These are phyloP conservation scores for Rhyacichthys aspro DNA, from an alignment of 2,797 vertebrate genomes.

Conservation along the genomic window DNA sequence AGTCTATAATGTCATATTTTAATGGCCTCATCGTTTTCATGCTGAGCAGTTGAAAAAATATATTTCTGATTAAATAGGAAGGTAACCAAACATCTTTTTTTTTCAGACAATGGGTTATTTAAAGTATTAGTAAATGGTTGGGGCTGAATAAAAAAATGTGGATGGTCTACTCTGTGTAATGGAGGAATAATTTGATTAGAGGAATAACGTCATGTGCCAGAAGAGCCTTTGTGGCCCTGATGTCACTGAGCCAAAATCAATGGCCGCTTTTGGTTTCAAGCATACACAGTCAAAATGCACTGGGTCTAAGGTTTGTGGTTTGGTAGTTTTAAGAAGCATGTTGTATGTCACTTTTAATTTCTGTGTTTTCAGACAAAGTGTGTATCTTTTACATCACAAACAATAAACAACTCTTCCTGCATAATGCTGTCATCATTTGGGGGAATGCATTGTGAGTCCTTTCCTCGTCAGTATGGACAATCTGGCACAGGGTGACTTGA, in stretches of 20 bases:
- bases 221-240: constrained; percentile 24
- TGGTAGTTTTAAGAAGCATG: constrained; percentile 44
- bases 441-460: too few species aligned
- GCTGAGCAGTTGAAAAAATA: too few species aligned
- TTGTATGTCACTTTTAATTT: constrained; percentile 35
- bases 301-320: constrained; percentile 40
- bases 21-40: too few species aligned
- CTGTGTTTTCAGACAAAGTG: constrained; percentile 3
- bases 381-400: constrained; percentile 11
- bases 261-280: constrained; percentile 34
- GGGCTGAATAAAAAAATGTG: constrained; percentile 37
- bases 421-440: too few species aligned
- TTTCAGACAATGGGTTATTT: neutral
- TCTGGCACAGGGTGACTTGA: too few species aligned
- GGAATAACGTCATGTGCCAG: constrained; percentile 41
- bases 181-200: constrained; percentile 51
- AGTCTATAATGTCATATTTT: too few species aligned
- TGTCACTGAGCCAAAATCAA: constrained; percentile 39
- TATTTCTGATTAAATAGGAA: too few species aligned
- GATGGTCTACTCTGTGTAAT: constrained; percentile 43
- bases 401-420: constrained; percentile 6
- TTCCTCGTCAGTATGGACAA: too few species aligned
- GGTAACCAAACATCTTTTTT: too few species aligned
- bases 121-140: constrained; percentile 37
- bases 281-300: constrained; percentile 15